Evolutionary conservation across 2,888 invertebrate species (phyloP).

Genomic region (Masnerella sp.): DNA sequence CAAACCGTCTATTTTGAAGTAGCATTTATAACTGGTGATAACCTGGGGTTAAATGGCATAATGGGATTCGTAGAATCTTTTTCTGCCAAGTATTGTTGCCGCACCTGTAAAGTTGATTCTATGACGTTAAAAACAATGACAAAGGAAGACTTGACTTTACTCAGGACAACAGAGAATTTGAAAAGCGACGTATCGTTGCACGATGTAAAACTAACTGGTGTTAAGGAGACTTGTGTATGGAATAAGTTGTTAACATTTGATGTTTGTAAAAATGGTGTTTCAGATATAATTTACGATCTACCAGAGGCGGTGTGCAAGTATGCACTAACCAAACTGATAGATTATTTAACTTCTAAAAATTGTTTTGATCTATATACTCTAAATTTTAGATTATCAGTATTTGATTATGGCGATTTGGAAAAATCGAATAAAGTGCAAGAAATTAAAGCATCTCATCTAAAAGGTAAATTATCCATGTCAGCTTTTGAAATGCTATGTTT

Average conservation of each 20-base stretch:
- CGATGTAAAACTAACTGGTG: slow-evolving; percentile 13
- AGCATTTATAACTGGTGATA: background rate
- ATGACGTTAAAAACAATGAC: background rate
- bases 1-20: slow-evolving; percentile 12
- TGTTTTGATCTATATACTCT: slow-evolving; percentile 3
- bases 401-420: background rate
- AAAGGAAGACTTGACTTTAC: background rate
- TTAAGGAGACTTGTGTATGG: slow-evolving; percentile 29
- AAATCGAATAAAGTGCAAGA: background rate
- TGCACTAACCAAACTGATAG: slow-evolving; percentile 17
- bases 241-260: slow-evolving; percentile 37
- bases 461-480: background rate
- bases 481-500: slow-evolving; percentile 1
- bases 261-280: slow-evolving; percentile 30
- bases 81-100: background rate
- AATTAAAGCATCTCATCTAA: background rate
- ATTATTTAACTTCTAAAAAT: slow-evolving; percentile 23
- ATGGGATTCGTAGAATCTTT: slow-evolving; percentile 6
- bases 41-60: background rate
- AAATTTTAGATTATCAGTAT: background rate
- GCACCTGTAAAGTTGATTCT: background rate
- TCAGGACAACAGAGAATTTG: slow-evolving; percentile 3
- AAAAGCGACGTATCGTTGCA: slow-evolving; percentile 7
- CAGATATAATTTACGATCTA: slow-evolving; percentile 60
- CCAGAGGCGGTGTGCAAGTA: slow-evolving; percentile 52